Conservation (phyloP, 2,888 invertebrate species). For the Phortica magna region DNA sequence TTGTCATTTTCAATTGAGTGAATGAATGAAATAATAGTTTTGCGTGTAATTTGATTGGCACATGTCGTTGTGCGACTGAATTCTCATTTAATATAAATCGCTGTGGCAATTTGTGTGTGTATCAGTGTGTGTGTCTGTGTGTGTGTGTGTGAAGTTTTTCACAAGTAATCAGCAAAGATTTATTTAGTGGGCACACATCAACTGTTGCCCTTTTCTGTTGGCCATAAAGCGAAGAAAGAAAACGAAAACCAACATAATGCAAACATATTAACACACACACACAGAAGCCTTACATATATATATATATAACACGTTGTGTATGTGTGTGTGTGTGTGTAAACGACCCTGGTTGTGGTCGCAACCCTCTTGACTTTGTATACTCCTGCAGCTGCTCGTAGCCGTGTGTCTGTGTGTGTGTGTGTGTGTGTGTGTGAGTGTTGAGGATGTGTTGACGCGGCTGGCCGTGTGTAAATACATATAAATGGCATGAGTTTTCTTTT, state of each 20-base stretch:
- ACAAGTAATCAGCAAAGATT: conserved; percentile 54
- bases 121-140: not conserved
- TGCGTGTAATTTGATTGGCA: not conserved
- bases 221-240: not conserved
- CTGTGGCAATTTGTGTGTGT: no score
- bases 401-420: no score
- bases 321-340: not conserved
- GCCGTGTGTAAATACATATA: not conserved
- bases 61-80: not conserved
- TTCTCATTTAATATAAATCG: not conserved
- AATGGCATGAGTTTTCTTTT: conserved; percentile 68
- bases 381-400: no score
- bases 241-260: not conserved
- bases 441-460: not conserved
- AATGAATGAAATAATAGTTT: not conserved
- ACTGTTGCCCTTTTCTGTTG: conserved; percentile 63
- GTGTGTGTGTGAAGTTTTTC: not conserved
- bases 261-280: not conserved
- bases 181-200: conserved; percentile 70
- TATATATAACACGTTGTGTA: not conserved
- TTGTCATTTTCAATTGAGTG: not conserved
- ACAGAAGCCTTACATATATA: not conserved
- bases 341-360: not conserved
- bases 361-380: conserved; percentile 26
- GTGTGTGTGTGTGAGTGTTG: not conserved